phyloP scores from a whole-genome alignment of 2,797 vertebrate genomes.

The Denticeps clupeoides region DNA sequence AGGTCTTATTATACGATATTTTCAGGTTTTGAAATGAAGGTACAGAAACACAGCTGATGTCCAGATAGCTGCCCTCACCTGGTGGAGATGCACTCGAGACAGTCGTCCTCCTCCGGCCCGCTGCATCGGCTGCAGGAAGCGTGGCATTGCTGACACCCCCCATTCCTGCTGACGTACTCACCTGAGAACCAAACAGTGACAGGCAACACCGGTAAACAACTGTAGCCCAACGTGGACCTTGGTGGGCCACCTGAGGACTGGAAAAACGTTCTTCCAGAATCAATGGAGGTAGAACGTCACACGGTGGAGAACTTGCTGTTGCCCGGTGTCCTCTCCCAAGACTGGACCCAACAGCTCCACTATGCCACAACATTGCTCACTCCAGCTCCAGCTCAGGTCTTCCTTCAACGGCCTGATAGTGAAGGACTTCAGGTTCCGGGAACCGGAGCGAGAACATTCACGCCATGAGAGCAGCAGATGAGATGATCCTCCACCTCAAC shows the following conservation, averaged over 20 bases:
- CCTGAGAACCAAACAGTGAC: constrained; percentile 52
- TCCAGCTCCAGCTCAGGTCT: no score
- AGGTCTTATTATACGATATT: no score
- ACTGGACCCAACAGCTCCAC: no score
- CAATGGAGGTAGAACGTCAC: not conserved
- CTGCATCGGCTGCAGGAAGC: constrained; percentile 65
- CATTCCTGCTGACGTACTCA: constrained; percentile 55
- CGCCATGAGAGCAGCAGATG: no score
- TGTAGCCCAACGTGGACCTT: constrained; percentile 24
- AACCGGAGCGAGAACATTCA: no score
- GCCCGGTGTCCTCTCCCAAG: no score
- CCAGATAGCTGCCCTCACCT: constrained; percentile 41
- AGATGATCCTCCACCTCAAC: no score
- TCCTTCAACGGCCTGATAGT: no score
- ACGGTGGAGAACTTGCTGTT: no score
- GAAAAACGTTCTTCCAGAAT: not conserved
- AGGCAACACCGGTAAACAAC: constrained; percentile 25
- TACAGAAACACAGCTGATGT: constrained; percentile 5
- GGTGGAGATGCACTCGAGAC: constrained; percentile 57
- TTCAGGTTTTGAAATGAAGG: no score
- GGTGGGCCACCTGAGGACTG: not conserved
- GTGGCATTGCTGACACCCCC: constrained; percentile 64
- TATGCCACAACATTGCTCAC: no score
- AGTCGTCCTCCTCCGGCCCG: constrained; percentile 66
- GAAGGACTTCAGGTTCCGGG: no score